Evolutionary conservation across 2,888 invertebrate genomes (phyloP), one percentile per base, ranked within the genome.

Genomic region (Ornithoptera priamus): DNA sequence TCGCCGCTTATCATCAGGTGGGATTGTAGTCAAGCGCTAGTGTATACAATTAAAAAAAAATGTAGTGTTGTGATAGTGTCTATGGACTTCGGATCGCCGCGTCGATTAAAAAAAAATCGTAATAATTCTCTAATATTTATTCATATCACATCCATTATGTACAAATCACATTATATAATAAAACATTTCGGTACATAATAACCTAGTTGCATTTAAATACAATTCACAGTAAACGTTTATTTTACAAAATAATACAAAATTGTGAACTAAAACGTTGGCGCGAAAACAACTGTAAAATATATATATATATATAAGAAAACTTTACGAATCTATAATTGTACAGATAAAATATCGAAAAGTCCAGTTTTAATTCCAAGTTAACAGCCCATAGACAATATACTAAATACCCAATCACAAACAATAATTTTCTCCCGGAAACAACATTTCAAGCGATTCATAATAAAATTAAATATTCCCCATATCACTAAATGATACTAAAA

Each of bases 61-160:
- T 30, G 30, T 30, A 30, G 30, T 3, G 5, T 30, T 30, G 30
- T 30, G 22, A 22, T 22, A 22, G 22, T 22, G 22, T 22, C 22
- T 22, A 22, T n/a, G n/a, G 22, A 1, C 30, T 30, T 30, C 3
- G 22, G 1, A 22, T 22, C 5, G 30, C 30, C 5, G 30, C 30
- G 30, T 39, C 1, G 39, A 39, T 10, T 10, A 39, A 24, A 57
- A 62, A 20, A 63, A 58, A 59, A 66, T 1, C 50, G 36, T 15
- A 60, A n/a, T 24, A 53, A 65, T 71, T 65, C 46, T 66, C 71
- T 71, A 74, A 72, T 70, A 70, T 74, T 63, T 85, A 78, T 75
- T 80, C 76, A 81, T 88, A 89, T 89, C 87, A 88, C 88, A 85
- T 87, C 85, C 80, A 84, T 82, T 89, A 90, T 90, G 80, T 91